Conservation (phyloP, 2,113 vertebrate genomes). For the Perca flavescens region DNA sequence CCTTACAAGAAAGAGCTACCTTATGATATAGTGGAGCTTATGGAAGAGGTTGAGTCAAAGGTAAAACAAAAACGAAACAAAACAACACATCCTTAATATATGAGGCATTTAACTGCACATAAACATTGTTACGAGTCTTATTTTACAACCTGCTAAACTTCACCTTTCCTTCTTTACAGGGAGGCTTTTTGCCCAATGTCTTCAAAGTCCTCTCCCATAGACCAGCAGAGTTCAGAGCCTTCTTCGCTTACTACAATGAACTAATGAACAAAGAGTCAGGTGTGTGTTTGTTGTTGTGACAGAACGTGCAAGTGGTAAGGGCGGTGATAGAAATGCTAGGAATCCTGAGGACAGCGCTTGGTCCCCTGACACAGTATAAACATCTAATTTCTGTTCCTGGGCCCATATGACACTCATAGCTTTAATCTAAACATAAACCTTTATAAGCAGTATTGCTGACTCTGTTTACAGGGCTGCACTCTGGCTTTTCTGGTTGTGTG, state of each 20-base stretch:
- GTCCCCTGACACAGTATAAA: not conserved
- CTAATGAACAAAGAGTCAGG: slow-evolving; percentile 92
- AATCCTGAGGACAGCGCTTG: no score
- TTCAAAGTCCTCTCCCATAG: slow-evolving; percentile 87
- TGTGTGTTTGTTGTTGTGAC: slow-evolving; percentile 62
- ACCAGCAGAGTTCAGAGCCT: slow-evolving; percentile 89
- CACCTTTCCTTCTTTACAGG: slow-evolving; percentile 60
- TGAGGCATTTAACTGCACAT: not conserved
- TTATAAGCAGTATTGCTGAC: no score
- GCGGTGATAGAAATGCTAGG: not conserved
- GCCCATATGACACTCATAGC: no score
- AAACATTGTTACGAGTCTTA: not conserved
- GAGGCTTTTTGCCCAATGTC: slow-evolving; percentile 88
- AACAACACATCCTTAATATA: not conserved
- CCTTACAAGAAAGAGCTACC: slow-evolving; percentile 89
- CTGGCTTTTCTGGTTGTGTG: not conserved
- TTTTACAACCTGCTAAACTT: not conserved
- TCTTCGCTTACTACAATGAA: slow-evolving; percentile 89
- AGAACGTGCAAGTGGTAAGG: not conserved
- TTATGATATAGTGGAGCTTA: slow-evolving; percentile 88
- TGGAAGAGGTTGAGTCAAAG: slow-evolving; percentile 90
- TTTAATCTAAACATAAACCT: no score
- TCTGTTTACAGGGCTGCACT: no score
- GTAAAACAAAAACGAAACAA: slow-evolving; percentile 55
- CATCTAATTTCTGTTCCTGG: not conserved